These are phyloP conservation scores for Agrochola macilenta DNA, from an alignment of 2,888 invertebrate species.

Conservation along the genomic window DNA sequence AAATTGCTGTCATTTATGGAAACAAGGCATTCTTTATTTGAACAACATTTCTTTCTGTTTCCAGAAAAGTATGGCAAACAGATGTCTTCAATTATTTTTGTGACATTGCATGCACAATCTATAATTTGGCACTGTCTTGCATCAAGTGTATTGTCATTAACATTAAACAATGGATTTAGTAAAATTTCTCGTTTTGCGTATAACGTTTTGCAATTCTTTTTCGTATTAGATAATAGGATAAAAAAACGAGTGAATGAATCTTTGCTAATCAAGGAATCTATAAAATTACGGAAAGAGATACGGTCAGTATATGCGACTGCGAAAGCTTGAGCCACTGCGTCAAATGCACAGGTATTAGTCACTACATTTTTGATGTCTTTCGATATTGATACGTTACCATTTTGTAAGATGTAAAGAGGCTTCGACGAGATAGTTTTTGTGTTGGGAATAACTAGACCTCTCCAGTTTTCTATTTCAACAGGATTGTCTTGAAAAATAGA, in stretches of 20 bases:
- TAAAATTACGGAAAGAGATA: constrained; percentile 4
- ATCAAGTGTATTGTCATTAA: constrained; percentile 25
- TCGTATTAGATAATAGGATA: constrained; percentile 28
- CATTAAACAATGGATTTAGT: constrained; percentile 26
- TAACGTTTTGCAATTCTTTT: constrained; percentile 27
- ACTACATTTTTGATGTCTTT: constrained; percentile 29
- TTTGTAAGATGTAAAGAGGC: constrained; percentile 37
- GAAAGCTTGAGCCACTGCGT: constrained; percentile 36
- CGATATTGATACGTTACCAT: constrained; percentile 30
- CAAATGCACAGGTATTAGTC: constrained; percentile 39
- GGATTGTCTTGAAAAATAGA: constrained; percentile 29
- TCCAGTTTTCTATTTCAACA: constrained; percentile 37
- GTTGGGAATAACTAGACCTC: constrained; percentile 31
- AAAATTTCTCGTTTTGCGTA: constrained; percentile 29
- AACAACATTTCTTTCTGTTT: constrained; percentile 30
- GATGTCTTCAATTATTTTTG: constrained; percentile 36
- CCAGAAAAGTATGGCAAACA: constrained; percentile 31
- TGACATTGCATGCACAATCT: constrained; percentile 37
- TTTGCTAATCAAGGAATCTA: constrained; percentile 33
- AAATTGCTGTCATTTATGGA: constrained; percentile 22
- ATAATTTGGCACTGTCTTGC: constrained; percentile 32
- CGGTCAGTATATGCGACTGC: constrained; percentile 34
- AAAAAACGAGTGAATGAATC: constrained; percentile 33
- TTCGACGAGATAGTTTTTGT: constrained; percentile 27
- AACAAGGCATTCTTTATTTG: constrained; percentile 32